These are phyloP conservation scores for Macquaria ambigua DNA, from an alignment of 2,113 vertebrate species.

Conservation along the genomic window DNA sequence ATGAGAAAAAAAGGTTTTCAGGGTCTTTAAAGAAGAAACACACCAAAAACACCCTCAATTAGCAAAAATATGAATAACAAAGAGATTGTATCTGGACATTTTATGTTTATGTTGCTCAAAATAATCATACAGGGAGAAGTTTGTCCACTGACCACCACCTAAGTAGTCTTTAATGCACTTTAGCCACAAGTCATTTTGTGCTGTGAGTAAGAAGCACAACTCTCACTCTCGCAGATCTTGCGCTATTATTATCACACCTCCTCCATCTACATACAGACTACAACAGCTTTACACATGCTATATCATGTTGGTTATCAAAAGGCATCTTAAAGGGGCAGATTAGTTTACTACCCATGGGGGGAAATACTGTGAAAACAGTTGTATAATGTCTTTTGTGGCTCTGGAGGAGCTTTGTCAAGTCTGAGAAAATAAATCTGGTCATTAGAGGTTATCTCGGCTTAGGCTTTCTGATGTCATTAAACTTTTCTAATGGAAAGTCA, in stretches of 20 bases:
- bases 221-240: conserved; percentile 2
- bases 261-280: neutral
- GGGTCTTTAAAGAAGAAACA: neutral
- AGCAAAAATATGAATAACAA: neutral
- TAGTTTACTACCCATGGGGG: no score
- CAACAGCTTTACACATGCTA: neutral
- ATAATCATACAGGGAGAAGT: conserved; percentile 15
- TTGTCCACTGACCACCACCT: conserved; percentile 15
- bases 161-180: neutral
- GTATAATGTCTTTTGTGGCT: neutral
- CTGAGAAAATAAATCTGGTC: neutral
- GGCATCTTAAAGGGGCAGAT: neutral
- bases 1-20: neutral
- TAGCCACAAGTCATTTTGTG: conserved; percentile 22
- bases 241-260: conserved; percentile 9
- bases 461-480: neutral
- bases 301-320: neutral
- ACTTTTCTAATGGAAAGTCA: no score
- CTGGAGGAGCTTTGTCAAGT: neutral
- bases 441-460: neutral
- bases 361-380: neutral
- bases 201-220: conserved; percentile 15
- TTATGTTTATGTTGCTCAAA: neutral
- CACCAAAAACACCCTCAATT: neutral
- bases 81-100: neutral